Conservation (phyloP, 2,888 invertebrate genomes). For the Chelonus formosanus region DNA sequence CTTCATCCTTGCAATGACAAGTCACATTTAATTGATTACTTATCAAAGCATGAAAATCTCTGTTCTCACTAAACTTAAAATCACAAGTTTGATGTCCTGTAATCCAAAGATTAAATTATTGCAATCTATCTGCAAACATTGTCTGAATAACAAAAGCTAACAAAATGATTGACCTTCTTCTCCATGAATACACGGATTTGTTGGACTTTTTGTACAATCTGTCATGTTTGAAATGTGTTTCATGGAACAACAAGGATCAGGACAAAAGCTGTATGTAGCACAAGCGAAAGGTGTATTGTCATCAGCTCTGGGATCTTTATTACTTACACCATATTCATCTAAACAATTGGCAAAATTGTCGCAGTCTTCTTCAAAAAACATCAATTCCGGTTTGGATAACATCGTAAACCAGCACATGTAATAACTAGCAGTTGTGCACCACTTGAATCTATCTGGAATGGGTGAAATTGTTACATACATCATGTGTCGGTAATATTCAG, state of each 20-base stretch:
- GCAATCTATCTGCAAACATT: too few relatives aligned
- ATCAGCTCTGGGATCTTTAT: constrained; percentile 70
- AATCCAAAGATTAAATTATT: constrained; percentile 1
- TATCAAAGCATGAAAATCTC: constrained; percentile 66
- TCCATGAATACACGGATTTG: constrained; percentile 67
- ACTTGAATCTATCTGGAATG: constrained; percentile 69
- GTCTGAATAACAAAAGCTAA: not conserved
- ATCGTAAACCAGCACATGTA: constrained; percentile 77
- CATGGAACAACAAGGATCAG: constrained; percentile 72
- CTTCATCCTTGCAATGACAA: constrained; percentile 68
- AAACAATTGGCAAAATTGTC: constrained; percentile 73
- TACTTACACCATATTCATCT: constrained; percentile 64
- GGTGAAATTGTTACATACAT: too few relatives aligned
- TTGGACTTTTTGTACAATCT: constrained; percentile 64
- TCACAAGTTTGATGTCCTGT: constrained; percentile 58
- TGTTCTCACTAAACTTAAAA: constrained; percentile 63
- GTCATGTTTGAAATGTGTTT: constrained; percentile 63
- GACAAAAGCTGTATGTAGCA: constrained; percentile 74
- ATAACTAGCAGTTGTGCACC: constrained; percentile 72
- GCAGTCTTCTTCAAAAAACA: constrained; percentile 69
- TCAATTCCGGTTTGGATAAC: constrained; percentile 67
- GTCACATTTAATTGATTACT: constrained; percentile 72
- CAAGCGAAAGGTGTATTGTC: constrained; percentile 69
- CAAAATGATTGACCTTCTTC: constrained; percentile 45
- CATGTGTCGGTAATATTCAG: too few relatives aligned